Evolutionary conservation across 2,888 invertebrate species (phyloP).

Genomic region (Caenorhabditis imperialis): DNA sequence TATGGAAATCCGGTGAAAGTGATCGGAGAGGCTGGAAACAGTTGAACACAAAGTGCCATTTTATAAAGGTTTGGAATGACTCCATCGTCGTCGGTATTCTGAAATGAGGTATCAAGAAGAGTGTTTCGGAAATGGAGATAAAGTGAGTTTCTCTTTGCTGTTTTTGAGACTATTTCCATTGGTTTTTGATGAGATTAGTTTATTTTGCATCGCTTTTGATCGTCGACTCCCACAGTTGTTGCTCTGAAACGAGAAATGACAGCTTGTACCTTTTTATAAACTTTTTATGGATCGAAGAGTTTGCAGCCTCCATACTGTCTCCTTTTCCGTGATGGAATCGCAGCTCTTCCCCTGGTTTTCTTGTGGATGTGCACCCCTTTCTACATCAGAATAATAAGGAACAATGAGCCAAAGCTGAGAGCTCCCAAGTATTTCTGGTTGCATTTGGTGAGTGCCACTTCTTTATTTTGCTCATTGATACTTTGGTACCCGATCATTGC

Average conservation of each 20-base stretch:
- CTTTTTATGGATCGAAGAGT: neutral
- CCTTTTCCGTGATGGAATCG: conserved; percentile 37
- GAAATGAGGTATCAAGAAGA: conserved; percentile 34
- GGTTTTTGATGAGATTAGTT: too few species aligned
- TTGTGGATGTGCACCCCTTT: conserved; percentile 38
- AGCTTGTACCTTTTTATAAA: neutral
- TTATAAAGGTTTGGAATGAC: neutral
- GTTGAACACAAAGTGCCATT: conserved; percentile 8
- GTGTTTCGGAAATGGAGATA: conserved; percentile 21
- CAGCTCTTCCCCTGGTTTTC: conserved; percentile 26
- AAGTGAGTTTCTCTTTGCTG: conserved; percentile 4
- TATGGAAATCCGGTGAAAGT: conserved; percentile 3
- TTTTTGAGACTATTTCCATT: neutral
- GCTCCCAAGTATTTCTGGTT: conserved; percentile 40
- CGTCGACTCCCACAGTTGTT: too few species aligned
- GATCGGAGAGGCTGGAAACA: conserved; percentile 10
- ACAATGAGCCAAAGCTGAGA: conserved; percentile 31
- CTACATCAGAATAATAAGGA: conserved; percentile 22
- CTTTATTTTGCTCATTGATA: too few species aligned
- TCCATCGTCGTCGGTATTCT: neutral
- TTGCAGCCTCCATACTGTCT: conserved; percentile 48
- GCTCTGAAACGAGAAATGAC: neutral
- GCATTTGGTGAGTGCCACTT: conserved; percentile 35
- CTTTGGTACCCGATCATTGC: too few species aligned
- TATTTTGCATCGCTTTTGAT: too few species aligned